A percentile compares a stretch with the other conserved stretches of the same genome.
These are phyloP conservation scores for Phocoena phocoena DNA, from an alignment of 2,113 vertebrate genomes.

Conservation along the genomic window DNA sequence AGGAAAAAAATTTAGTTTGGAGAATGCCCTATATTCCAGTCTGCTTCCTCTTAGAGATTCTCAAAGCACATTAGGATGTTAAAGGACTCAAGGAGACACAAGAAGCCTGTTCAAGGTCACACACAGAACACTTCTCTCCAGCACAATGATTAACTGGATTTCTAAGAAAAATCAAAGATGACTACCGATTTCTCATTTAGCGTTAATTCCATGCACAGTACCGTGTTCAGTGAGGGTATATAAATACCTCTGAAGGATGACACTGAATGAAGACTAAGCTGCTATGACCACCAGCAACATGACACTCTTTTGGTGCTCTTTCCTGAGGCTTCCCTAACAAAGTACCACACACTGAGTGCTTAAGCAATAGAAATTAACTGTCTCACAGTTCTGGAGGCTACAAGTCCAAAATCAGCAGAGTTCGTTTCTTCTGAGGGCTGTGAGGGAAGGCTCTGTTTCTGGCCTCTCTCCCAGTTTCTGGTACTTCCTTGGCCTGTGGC, in stretches of 20 bases:
- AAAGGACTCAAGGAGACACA: not conserved
- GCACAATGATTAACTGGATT: not conserved
- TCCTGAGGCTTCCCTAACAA: not conserved
- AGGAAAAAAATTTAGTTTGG: not conserved
- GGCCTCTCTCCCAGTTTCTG: not conserved
- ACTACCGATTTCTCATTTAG: not conserved
- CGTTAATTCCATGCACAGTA: not conserved
- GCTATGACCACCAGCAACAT: not conserved
- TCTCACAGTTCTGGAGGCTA: not conserved
- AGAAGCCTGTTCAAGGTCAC: not conserved
- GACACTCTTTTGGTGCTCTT: not conserved
- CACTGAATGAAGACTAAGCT: not conserved
- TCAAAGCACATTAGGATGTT: not conserved
- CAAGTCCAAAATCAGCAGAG: not conserved
- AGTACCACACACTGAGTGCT: not conserved
- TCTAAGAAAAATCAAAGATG: not conserved
- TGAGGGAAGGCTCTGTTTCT: not conserved
- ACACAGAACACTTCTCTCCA: not conserved
- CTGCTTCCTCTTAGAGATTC: not conserved
- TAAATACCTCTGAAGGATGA: not conserved
- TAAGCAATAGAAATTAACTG: not conserved
- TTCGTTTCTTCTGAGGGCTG: not conserved
- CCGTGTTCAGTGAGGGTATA: rapidly evolving
- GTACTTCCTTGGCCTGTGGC: too few relatives aligned
- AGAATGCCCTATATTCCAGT: not conserved